Evolutionary conservation across 2,113 vertebrate genomes (phyloP), one percentile per base, ranked within the genome.

Genomic region (Pyrgilauda ruficollis): DNA sequence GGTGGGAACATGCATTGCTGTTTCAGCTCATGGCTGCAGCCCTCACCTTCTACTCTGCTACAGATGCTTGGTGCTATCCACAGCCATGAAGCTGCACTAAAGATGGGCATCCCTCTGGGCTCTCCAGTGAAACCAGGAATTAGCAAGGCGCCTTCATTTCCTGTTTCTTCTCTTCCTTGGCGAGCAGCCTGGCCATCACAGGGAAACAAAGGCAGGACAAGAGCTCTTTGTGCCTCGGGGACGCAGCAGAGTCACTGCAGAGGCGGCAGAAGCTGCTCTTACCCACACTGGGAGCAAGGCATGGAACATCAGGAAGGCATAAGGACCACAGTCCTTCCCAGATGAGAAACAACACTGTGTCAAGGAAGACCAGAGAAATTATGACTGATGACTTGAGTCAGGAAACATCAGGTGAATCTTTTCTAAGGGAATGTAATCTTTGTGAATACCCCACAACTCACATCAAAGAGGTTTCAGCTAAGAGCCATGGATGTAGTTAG

Each of bases 1-100:
- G 20, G 41, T 52, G 63, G 41, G 52, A 87, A 27, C 26, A 31
- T 0, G 0, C 13, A 16, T 31, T 20, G 52, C n/a, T 43, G 3
- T 26, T 88, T 47, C 28, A 62, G 3, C 17, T 37, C 3, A 1
- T 17, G 59, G 69, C 3, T 8, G 7, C 41, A 59, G 56, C 30
- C 50, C 67, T 61, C 19, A 13, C 31, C 27, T 52, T 59, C 61
- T n/a, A 1, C 66, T 73, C 43, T 87, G 31, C 17, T 33, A 15
- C 44, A 47, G 39, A 27, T 2, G 0, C 43, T 31, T 39, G 47
- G 15, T 63, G 19, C n/a, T 39, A 53, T 14, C n/a, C 68, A 39
- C 33, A 84, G 15, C 47, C 58, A 55, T 33, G 28, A 28, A 39
- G 50, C n/a, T 33, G 59, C 59, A 10, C 49, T 55, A 39, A 33